phyloP scores from a whole-genome alignment of 2,888 invertebrate genomes.

The Rotaria socialis region DNA sequence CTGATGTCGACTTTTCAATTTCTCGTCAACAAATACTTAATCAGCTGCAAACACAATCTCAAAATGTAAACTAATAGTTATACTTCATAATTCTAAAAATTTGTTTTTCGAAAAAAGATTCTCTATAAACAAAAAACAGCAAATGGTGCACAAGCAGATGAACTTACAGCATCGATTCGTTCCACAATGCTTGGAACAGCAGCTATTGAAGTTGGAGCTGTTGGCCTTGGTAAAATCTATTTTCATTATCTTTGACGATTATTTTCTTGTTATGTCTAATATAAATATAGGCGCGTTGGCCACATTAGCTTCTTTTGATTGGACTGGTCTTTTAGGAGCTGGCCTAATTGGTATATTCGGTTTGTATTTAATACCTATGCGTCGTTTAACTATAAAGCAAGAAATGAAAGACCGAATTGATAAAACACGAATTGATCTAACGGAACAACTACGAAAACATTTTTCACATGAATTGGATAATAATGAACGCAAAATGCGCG shows the following conservation, averaged over 20 bases:
- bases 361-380: slow-evolving; percentile 23
- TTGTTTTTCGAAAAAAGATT: background rate
- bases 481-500: background rate
- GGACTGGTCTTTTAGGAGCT: slow-evolving; percentile 17
- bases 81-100: background rate
- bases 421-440: background rate
- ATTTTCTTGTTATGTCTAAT: background rate
- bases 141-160: background rate
- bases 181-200: background rate
- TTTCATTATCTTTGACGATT: too few relatives aligned
- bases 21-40: slow-evolving; percentile 8
- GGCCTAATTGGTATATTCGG: background rate
- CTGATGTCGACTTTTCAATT: background rate
- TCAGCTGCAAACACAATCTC: slow-evolving; percentile 23
- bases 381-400: slow-evolving; percentile 19
- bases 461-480: slow-evolving; percentile 22
- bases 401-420: slow-evolving; percentile 20
- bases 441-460: background rate
- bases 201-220: slow-evolving; percentile 34
- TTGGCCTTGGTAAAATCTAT: background rate
- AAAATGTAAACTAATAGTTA: background rate
- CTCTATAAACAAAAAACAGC: background rate
- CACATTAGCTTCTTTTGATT: slow-evolving; percentile 7
- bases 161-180: background rate
- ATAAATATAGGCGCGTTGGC: background rate